Percentiles rank a stretch among this genome's conserved stretches.
Conservation (phyloP, 2,113 vertebrate species). For the Collichthys lucidus region DNA sequence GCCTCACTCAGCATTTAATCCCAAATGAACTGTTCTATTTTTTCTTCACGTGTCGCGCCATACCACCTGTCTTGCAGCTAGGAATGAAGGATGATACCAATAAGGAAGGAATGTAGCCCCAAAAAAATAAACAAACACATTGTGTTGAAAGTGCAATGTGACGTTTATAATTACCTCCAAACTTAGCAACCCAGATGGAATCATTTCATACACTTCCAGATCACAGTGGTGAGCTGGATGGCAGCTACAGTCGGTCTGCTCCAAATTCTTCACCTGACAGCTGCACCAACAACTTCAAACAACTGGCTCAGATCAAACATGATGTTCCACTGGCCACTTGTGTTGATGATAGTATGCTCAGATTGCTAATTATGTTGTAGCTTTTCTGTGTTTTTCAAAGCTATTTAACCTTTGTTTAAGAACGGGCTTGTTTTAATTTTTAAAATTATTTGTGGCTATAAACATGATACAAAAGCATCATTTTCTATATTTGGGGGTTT, state of each 20-base stretch:
- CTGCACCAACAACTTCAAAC: constrained; percentile 41
- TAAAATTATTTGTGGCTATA: background rate
- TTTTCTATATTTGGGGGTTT: background rate
- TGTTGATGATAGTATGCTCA: background rate
- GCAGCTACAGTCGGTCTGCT: constrained; percentile 20
- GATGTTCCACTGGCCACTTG: background rate
- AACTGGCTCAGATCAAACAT: constrained; percentile 18
- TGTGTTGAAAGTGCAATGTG: constrained; percentile 32
- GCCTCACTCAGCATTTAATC: constrained; percentile 72
- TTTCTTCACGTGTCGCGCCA: constrained; percentile 47
- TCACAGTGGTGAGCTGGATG: constrained; percentile 50
- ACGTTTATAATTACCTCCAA: constrained; percentile 31
- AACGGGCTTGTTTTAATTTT: background rate
- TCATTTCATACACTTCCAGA: constrained; percentile 62
- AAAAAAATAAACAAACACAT: background rate
- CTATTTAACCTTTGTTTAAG: background rate
- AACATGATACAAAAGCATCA: background rate
- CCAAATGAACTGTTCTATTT: constrained; percentile 77
- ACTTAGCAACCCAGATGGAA: constrained; percentile 19
- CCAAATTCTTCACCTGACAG: constrained; percentile 25
- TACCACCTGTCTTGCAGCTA: constrained; percentile 52
- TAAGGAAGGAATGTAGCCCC: constrained; percentile 23
- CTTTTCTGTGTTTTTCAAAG: background rate
- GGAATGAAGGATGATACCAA: constrained; percentile 27
- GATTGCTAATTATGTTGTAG: background rate